phyloP scores from a whole-genome alignment of 2,888 invertebrate species.

The Noctua comes region DNA sequence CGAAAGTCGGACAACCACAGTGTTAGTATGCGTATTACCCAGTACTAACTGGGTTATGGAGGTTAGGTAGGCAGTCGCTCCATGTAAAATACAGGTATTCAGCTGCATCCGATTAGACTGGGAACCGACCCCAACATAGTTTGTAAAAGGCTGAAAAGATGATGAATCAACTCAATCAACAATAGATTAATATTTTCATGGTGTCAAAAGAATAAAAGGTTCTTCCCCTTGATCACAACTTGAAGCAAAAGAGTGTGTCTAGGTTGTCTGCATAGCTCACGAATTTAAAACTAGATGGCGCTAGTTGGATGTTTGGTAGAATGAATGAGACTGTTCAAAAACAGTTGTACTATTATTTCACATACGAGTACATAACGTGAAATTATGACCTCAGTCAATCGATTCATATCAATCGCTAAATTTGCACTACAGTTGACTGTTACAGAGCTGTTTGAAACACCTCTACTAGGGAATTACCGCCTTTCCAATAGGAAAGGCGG shows the following conservation, averaged over 20 bases:
- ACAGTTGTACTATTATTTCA: background rate
- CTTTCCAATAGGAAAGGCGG: too few relatives aligned
- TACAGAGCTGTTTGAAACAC: background rate
- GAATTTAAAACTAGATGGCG: conserved; percentile 34
- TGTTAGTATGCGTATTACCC: too few relatives aligned
- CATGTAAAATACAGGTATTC: background rate
- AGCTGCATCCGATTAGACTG: background rate
- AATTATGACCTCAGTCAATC: background rate
- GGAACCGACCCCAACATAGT: background rate
- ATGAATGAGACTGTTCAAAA: background rate
- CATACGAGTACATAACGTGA: background rate
- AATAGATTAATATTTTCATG: background rate
- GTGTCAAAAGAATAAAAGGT: background rate
- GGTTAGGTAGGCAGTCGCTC: background rate
- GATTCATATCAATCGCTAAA: background rate
- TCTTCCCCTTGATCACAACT: background rate
- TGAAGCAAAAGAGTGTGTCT: background rate
- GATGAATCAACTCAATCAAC: background rate
- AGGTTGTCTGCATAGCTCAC: background rate
- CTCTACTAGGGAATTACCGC: too few relatives aligned
- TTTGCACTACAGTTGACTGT: background rate
- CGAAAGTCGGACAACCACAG: background rate
- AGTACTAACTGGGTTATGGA: background rate
- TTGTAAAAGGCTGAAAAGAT: background rate
- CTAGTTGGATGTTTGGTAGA: background rate